These are phyloP conservation scores for Dasyurus viverrinus DNA, from an alignment of 2,113 vertebrate species.

Conservation along the genomic window DNA sequence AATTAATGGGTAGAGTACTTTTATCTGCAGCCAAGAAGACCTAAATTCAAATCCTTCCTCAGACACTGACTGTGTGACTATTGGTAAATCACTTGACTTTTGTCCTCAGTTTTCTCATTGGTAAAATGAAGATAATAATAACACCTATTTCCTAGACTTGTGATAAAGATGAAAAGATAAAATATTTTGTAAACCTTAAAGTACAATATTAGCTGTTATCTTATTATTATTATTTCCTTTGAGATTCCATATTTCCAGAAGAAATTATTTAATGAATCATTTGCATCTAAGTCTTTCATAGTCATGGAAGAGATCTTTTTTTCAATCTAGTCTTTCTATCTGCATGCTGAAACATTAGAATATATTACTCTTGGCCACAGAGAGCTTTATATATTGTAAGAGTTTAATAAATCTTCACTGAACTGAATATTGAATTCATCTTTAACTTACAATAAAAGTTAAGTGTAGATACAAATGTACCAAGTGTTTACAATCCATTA, in stretches of 20 bases:
- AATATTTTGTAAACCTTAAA: not conserved
- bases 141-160: not conserved
- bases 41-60: not conserved
- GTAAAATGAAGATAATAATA: not conserved
- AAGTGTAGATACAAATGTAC: slow-evolving; percentile 75
- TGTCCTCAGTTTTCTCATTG: not conserved
- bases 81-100: not conserved
- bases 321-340: slow-evolving; percentile 73
- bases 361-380: slow-evolving; percentile 75
- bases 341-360: slow-evolving; percentile 75
- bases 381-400: slow-evolving; percentile 71
- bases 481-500: slow-evolving; percentile 71
- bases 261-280: slow-evolving; percentile 46
- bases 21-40: not conserved
- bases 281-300: slow-evolving; percentile 37
- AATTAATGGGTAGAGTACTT: not conserved
- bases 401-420: not conserved
- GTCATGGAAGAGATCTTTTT: slow-evolving; percentile 25
- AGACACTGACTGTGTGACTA: not conserved
- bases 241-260: slow-evolving; percentile 71
- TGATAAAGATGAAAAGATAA: not conserved
- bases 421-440: not conserved
- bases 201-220: not conserved
- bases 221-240: slow-evolving; percentile 50
- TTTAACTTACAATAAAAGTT: slow-evolving; percentile 77